Evolutionary conservation across 2,797 vertebrate genomes (phyloP), one percentile per base, ranked within the genome.

Genomic region (Acrossocheilus fasciatus): DNA sequence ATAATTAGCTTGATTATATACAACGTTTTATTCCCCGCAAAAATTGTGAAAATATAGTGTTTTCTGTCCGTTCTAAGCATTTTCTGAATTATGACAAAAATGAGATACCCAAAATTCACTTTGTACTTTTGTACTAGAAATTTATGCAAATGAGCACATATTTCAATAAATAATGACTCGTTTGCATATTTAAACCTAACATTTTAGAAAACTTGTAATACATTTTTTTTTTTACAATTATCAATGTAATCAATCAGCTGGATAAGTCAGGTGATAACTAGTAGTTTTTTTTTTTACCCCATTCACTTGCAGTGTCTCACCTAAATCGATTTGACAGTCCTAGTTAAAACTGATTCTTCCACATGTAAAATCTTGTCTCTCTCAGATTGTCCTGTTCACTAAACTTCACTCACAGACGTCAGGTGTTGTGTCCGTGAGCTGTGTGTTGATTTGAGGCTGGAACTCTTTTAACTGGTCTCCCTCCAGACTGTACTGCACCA

Each of bases 391-490:
- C 3, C 74, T n/a, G 20, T 50, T 68, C 73, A 84, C 73, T 34
- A 8, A 4, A 20, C 17, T 59, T 30, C 82, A 83, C 62, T 85
- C 50, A 91, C 91, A 88, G 26, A 85, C 4, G 59, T 90, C 77
- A 76, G 86, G 75, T 2, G 47, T 54, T 39, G 11, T 72, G 36
- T 23, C 14, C 9, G 50, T 10, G 26, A 70, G 36, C 14, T 20
- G 1, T 9, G 30, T 89, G 90, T 90, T 34, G 34, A 91, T 0
- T 8, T n/a, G 10, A 68, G 95, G 94, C 26, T 91, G 89, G 92
- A 97, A 96, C 12, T 88, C 83, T 87, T 94, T 96, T 87, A 94
- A 82, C 45, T 89, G n/a, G 68, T 98, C 96, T 52, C 92, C 95
- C 83, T 91, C 66, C 9, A 94, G 1, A 52, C 83, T 94, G 93